Percentiles rank a stretch among this genome's conserved stretches.
Conservation (phyloP, 2,888 invertebrate species). For the Dryococelus australis region DNA sequence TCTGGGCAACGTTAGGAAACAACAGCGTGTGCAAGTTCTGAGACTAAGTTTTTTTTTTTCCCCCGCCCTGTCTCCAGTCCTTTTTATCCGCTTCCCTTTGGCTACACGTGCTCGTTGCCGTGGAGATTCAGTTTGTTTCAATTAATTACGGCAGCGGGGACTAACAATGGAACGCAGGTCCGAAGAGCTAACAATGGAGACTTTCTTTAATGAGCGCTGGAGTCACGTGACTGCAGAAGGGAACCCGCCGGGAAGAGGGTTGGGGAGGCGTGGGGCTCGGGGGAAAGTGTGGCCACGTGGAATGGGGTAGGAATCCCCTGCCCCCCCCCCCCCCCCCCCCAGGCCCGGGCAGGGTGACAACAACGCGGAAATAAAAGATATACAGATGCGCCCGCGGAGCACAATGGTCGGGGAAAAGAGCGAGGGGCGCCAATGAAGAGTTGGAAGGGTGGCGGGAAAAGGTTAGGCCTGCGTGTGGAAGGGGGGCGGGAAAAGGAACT, state of each 20-base stretch:
- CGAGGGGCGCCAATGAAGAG: not conserved
- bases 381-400: not conserved
- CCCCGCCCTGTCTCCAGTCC: not conserved
- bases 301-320: no score
- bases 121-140: slow-evolving; percentile 5
- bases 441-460: not conserved
- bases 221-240: not conserved
- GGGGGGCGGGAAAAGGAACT: not conserved
- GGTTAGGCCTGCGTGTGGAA: not conserved
- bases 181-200: not conserved
- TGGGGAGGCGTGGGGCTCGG: not conserved
- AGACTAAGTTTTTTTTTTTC: not conserved
- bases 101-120: not conserved
- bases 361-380: not conserved
- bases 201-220: slow-evolving; percentile 7
- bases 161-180: slow-evolving; percentile 6
- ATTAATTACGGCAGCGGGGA: slow-evolving; percentile 1
- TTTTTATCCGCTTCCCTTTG: slow-evolving; percentile 9
- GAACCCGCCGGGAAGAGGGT: not conserved
- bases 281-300: not conserved
- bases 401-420: not conserved
- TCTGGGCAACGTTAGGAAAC: not conserved
- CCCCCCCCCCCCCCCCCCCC: not conserved
- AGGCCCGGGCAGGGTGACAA: not conserved
- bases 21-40: not conserved